Base-by-base conservation (phyloP, 2,113 vertebrate genomes). In the Arizona elegans region DNA sequence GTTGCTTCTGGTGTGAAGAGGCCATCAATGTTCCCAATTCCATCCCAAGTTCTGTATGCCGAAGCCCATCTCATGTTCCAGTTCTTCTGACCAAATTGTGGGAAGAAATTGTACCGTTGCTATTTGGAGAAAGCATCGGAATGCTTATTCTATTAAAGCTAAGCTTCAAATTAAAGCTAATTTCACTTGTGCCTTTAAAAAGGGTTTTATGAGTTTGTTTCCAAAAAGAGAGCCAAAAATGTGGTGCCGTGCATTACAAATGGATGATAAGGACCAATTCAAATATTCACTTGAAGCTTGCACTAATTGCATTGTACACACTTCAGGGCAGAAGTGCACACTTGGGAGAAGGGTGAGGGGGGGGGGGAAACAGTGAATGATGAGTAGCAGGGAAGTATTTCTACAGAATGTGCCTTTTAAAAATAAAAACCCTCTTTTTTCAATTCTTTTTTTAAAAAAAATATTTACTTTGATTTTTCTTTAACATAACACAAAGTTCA, bases 111-210 rank as follows among this genome's bases (percentile, higher is more conserved):
- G 38, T 8, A 59, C 13, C 26, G n/a, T 50, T 65, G 38, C 43
- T 9, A 38, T 29, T 86, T 55, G 38, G 53, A 90, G 89, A 38
- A 88, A 88, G 47, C 26, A 62, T 38, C 7, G 0, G 58, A 54
- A 89, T 86, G 33, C 21, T 92, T 58, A 21, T 86, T 92, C 56
- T 89, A 87, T 92, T 55, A 56, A 90, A 50, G 59, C 89, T 94
- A 4, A 91, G 62, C 90, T 89, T 91, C 62, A 81, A 88, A 93
- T 93, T 88, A 56, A 91, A 93, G 90, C 75, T 58, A 93, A 91
- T 89, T 91, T 91, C 54, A 89, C 43, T 93, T 89, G 43, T 93
- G 86, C 90, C 52, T 85, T 58, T 89, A 88, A 93, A 90, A 85
- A 15, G 5, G 90, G 3, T 38, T 91, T 93, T 89, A 89, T 58